Evolutionary conservation across 2,888 invertebrate genomes (phyloP).

Genomic region (Dimorphilus gyrociliatus): DNA sequence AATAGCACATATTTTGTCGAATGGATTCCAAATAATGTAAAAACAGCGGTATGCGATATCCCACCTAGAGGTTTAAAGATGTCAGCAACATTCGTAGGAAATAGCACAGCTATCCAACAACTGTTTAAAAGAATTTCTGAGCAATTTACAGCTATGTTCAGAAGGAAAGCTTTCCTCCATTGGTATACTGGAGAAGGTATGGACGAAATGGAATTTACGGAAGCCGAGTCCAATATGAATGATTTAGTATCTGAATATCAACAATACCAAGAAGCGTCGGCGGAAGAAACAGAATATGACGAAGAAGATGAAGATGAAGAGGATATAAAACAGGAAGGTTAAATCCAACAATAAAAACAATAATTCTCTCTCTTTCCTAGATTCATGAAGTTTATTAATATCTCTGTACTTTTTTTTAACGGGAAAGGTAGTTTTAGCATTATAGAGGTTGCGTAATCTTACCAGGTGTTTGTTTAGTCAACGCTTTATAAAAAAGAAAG

Average conservation of each 20-base stretch:
- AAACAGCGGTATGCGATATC: slow-evolving; percentile 76
- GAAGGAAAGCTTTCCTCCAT: slow-evolving; percentile 87
- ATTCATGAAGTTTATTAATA: no score
- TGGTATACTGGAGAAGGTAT: slow-evolving; percentile 96
- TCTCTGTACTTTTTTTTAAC: no score
- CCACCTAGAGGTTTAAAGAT: slow-evolving; percentile 72
- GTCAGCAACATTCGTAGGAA: slow-evolving; percentile 74
- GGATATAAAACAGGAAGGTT: no score
- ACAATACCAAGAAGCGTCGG: slow-evolving; percentile 33
- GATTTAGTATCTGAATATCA: slow-evolving; percentile 39
- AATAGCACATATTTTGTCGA: slow-evolving; percentile 27
- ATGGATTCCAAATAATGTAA: slow-evolving; percentile 87
- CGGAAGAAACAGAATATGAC: slow-evolving; percentile 36
- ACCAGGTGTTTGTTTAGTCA: no score
- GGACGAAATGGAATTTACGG: slow-evolving; percentile 94
- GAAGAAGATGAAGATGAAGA: slow-evolving; percentile 13
- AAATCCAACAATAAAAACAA: no score
- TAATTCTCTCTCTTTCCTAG: no score
- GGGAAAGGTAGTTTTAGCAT: no score
- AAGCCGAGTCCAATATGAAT: slow-evolving; percentile 88
- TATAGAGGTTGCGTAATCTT: no score
- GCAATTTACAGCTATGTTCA: slow-evolving; percentile 60
- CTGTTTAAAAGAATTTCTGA: slow-evolving; percentile 31
- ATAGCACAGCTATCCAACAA: slow-evolving; percentile 35
- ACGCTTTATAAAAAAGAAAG: no score